Base-by-base conservation (phyloP, 2,113 vertebrate genomes). In the Oreochromis aureus region DNA sequence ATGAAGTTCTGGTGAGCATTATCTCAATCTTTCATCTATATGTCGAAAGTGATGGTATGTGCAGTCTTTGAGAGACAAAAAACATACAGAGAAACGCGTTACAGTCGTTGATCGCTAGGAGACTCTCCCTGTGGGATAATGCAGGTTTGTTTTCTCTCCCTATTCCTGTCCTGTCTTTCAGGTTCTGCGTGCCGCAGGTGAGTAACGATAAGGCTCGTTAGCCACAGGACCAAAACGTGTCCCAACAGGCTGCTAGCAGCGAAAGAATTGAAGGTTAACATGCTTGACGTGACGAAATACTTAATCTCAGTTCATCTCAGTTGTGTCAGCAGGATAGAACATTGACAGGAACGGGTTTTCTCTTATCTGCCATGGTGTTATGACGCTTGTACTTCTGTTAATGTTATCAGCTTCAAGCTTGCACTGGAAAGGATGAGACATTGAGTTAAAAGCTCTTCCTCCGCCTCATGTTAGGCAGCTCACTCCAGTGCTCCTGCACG, bases 1-100 rank as follows among this genome's bases (percentile, higher is more conserved):
- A 32, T 24, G 27, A 84, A 10, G 16, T 86, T 80, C 56, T 86
- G 88, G 91, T 90, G 86, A 91, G 83, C 10, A 53, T 82, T 58
- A 78, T 88, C 80, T 54, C 1, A 30, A 18, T 30, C 12, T 39
- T 39, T 66, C 34, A 39, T 51, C 44, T 56, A 7, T 30, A 51
- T 18, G 27, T 30, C 3, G 2, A 11, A 53, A 27, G 5, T 53
- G 2, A 34, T 61, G 18, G 7, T 61, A 83, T 54, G 53, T 34
- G 5, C 10, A 4, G 4, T 78, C 16, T 34, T 63, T 44, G 69
- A 48, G 15, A 44, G 44, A 30, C 71, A 8, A 51, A 51, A 27
- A 51, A 2, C 24, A 78, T 51, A 32, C 9, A 76, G 3, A 10
- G 24, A 78, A 76, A 76, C 24, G 5, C 10, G 32, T 63, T 36